These are phyloP conservation scores for Papilio glaucus DNA, from an alignment of 1,140 invertebrate species.

Conservation along the genomic window DNA sequence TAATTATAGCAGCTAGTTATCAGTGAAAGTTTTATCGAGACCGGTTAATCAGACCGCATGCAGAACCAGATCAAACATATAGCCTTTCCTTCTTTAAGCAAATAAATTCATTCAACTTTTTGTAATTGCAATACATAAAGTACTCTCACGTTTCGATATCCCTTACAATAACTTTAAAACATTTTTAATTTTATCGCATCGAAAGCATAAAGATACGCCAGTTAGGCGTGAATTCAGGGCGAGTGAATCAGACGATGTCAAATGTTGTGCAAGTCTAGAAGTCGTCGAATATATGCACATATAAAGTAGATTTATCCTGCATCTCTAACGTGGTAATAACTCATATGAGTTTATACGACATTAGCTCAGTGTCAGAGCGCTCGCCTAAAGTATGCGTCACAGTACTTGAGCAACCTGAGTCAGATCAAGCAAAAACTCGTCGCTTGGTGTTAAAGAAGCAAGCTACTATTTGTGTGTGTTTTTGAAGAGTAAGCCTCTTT, in stretches of 20 bases:
- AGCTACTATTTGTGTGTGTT: background rate
- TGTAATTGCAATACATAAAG: background rate
- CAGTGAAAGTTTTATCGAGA: slow-evolving; percentile 39
- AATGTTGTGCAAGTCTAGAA: slow-evolving; percentile 7
- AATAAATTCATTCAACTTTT: slow-evolving; percentile 27
- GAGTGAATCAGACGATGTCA: background rate
- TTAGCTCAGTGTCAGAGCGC: background rate
- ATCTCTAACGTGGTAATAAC: background rate
- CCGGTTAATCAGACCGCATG: slow-evolving; percentile 33
- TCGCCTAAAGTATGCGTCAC: background rate
- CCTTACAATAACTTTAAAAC: background rate
- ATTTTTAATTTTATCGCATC: too few species aligned
- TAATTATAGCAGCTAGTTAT: slow-evolving; percentile 37
- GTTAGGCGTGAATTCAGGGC: background rate
- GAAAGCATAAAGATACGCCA: background rate
- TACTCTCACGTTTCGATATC: background rate
- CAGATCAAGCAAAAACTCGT: background rate
- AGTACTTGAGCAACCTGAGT: background rate
- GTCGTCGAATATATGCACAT: background rate
- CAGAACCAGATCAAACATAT: slow-evolving; percentile 38
- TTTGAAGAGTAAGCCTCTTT: too few species aligned
- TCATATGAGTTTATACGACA: background rate
- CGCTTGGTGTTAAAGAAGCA: background rate
- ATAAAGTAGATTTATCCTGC: background rate
- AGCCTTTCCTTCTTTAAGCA: slow-evolving; percentile 31